Conservation (phyloP, 2,888 invertebrate species). For the Callinectes sapidus region DNA sequence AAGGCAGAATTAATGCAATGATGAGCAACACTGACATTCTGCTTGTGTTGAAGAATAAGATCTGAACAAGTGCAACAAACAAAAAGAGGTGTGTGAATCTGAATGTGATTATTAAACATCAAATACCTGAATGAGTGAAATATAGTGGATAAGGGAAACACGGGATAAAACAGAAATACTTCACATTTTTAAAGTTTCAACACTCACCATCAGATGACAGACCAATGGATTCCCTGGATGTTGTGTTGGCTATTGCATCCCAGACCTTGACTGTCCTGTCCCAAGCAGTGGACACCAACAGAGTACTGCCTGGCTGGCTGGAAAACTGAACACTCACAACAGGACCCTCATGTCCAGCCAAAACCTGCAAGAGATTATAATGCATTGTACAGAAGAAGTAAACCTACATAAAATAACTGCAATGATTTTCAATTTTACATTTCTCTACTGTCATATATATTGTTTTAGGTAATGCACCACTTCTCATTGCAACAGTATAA, state of each 20-base stretch:
- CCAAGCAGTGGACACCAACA: conserved; percentile 93
- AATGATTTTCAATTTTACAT: too few species aligned
- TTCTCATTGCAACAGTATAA: conserved; percentile 43
- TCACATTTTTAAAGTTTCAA: too few species aligned
- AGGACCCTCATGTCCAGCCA: conserved; percentile 95
- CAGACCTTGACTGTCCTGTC: conserved; percentile 94
- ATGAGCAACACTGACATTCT: not conserved
- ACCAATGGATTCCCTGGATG: conserved; percentile 87
- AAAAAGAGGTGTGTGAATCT: too few species aligned
- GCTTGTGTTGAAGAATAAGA: too few species aligned
- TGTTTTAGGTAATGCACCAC: too few species aligned
- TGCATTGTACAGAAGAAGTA: not conserved
- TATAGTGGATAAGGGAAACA: too few species aligned
- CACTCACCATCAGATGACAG: conserved; percentile 83
- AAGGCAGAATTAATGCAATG: not conserved
- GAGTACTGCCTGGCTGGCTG: conserved; percentile 83
- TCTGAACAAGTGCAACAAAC: too few species aligned
- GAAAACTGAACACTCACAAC: conserved; percentile 89
- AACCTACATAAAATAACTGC: not conserved
- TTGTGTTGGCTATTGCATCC: conserved; percentile 90
- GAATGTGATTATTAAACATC: too few species aligned
- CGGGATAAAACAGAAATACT: too few species aligned
- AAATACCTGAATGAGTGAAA: too few species aligned
- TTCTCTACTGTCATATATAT: too few species aligned
- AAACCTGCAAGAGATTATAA: conserved; percentile 78